Base-by-base conservation (phyloP, 2,797 vertebrate species). In the Natrix natrix region DNA sequence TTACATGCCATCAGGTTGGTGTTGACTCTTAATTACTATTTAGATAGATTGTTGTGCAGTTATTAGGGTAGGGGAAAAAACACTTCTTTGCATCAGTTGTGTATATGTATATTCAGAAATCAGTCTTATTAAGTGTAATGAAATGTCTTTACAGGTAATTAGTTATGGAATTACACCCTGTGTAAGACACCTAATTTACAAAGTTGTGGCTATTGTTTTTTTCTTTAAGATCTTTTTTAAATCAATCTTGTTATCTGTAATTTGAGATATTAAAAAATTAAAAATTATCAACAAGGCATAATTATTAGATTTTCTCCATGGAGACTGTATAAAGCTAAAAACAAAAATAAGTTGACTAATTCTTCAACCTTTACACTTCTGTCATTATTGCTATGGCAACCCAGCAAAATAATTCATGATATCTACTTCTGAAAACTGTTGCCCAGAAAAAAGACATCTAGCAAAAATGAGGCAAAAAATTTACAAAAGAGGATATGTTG, bases 321-420 rank as follows among this genome's bases (percentile, higher is more conserved):
- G 93, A 93, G 96, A 95, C 95, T 97, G 93, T 94, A 95, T 94
- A 94, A 96, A 97, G 78, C 93, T 95, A 37, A 74, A 74, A 74
- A 17, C 92, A 93, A 95, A 86, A 74, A 94, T 32, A 96, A 48
- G 83, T 52, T 95, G 96, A 97, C 96, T 96, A 96, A 96, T 97
- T 95, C 97, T 97, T 52, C 78, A 22, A 95, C 32, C 90, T 95
- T 96, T 96, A 95, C 94, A 90, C 93, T 83, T 92, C 94, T 95
- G 94, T 95, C 94, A 95, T 54, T 91, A 97, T 97, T 95, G 95
- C 97, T 97, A 95, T 96, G 96, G 96, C 94, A 97, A 97, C 95
- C 89, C 92, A 95, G 95, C 94, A 90, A 95, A 96, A 96, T 96
- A 95, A 69, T 87, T 59, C 88, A 60, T 91, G 59, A 91, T 93